A percentile compares a stretch with the other conserved stretches of the same genome.
Conservation (phyloP, 2,888 invertebrate genomes). For the Germaria angustata region DNA sequence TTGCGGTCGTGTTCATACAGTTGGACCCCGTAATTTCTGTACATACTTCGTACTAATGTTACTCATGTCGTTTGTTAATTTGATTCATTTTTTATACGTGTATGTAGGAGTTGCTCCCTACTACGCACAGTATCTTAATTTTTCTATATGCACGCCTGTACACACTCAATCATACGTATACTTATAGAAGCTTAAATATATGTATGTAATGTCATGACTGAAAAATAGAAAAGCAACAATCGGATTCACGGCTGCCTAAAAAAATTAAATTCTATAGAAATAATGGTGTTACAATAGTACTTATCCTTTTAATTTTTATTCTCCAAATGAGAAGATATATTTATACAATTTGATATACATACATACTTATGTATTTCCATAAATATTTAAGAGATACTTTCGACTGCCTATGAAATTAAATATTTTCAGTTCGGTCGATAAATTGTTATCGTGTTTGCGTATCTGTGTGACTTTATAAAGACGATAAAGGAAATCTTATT, state of each 20-base stretch:
- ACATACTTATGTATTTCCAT: background rate
- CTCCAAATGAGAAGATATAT: background rate
- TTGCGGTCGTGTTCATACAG: conserved; percentile 51
- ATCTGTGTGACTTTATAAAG: no score
- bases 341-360: no score
- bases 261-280: background rate
- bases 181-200: background rate
- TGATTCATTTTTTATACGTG: conserved; percentile 33
- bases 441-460: no score
- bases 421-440: no score
- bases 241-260: background rate
- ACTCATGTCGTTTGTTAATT: conserved; percentile 42
- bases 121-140: conserved; percentile 36
- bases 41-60: conserved; percentile 27
- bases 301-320: background rate
- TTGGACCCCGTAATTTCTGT: conserved; percentile 49
- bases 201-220: background rate
- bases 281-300: background rate
- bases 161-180: background rate
- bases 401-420: no score
- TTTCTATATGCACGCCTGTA: background rate
- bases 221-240: conserved; percentile 41
- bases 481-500: no score
- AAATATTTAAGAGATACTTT: background rate
- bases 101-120: conserved; percentile 64